phyloP scores from a whole-genome alignment of 2,113 vertebrate genomes.

The Geococcyx californianus region DNA sequence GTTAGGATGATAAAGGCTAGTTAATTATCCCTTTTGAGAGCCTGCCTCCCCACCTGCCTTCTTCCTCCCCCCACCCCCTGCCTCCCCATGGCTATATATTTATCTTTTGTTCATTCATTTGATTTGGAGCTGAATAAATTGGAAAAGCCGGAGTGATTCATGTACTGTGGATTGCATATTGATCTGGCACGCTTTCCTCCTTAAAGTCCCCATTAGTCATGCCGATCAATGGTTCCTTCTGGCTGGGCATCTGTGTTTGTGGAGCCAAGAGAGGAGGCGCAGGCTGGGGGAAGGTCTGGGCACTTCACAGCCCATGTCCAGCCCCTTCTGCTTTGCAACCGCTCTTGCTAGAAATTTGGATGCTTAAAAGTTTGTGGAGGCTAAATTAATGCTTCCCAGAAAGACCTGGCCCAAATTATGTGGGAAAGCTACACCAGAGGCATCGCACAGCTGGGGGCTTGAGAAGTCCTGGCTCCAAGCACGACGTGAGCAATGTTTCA shows the following conservation, averaged over 20 bases:
- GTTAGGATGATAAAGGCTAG: constrained; percentile 53
- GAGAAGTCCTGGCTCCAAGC: background rate
- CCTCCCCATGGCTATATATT: constrained; percentile 42
- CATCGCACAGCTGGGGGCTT: background rate
- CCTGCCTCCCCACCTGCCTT: constrained; percentile 39
- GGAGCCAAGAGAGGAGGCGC: background rate
- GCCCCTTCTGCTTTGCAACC: background rate
- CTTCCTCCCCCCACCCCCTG: background rate
- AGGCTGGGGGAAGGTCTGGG: background rate
- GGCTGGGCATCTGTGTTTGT: background rate
- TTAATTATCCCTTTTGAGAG: constrained; percentile 56
- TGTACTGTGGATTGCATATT: constrained; percentile 58
- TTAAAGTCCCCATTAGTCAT: constrained; percentile 42
- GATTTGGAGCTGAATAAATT: constrained; percentile 65
- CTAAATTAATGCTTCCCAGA: background rate
- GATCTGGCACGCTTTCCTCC: constrained; percentile 57
- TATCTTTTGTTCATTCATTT: constrained; percentile 61
- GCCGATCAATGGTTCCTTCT: constrained; percentile 48
- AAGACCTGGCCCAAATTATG: background rate
- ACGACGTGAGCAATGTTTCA: background rate
- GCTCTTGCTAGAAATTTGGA: background rate
- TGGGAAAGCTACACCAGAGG: background rate
- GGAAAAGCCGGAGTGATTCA: constrained; percentile 66
- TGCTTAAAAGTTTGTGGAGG: background rate
- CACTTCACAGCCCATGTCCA: background rate